A percentile compares a stretch with the other conserved stretches of the same genome.
phyloP scores from a whole-genome alignment of 2,888 invertebrate species.

The Marronus borbonicus region DNA sequence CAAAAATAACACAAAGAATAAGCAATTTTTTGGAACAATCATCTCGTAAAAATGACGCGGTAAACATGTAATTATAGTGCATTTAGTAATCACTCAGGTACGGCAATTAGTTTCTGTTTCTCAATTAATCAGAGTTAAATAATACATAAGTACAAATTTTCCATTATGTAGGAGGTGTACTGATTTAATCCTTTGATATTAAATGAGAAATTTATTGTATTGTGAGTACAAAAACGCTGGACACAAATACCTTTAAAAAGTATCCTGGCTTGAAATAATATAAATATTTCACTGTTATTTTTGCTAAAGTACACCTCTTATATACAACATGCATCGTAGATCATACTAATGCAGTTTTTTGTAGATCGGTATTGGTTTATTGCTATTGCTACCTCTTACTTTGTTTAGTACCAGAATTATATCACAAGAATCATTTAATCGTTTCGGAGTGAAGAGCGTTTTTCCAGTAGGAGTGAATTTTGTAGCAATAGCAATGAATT shows the following conservation, averaged over 20 bases:
- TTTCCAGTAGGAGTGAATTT: too few species aligned
- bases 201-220: background rate
- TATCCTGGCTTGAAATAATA: too few species aligned
- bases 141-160: constrained; percentile 25
- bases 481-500: too few species aligned
- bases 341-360: too few species aligned
- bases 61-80: constrained; percentile 37
- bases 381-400: too few species aligned
- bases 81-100: constrained; percentile 57
- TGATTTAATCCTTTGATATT: background rate
- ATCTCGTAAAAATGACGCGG: constrained; percentile 33
- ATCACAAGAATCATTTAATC: too few species aligned
- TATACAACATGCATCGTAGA: too few species aligned
- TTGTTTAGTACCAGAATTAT: too few species aligned
- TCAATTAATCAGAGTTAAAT: constrained; percentile 1
- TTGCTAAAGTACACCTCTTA: background rate
- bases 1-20: constrained; percentile 35
- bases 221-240: too few species aligned
- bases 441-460: too few species aligned
- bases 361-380: too few species aligned
- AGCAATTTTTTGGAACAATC: constrained; percentile 59
- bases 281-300: background rate
- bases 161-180: constrained; percentile 23
- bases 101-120: constrained; percentile 42
- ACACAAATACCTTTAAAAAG: too few species aligned